Evolutionary conservation across 2,888 invertebrate species (phyloP), one percentile per base, ranked within the genome.

Genomic region (Eupithecia subumbrata): DNA sequence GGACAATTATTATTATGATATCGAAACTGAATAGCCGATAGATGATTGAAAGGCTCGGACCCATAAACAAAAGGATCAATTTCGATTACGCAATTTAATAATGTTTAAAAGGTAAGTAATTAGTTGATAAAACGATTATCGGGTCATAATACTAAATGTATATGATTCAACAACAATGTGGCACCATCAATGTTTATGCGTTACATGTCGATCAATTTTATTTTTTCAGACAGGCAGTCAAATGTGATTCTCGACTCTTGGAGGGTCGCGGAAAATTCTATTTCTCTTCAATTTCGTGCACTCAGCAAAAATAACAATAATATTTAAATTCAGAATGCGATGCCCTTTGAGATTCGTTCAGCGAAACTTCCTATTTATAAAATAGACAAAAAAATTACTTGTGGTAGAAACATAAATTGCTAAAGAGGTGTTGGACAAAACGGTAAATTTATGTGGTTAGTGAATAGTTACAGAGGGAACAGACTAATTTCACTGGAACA

Each of bases 1-100:
- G 95, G 92, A 92, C 94, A 95, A 95, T 95, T 95, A 95, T 93
- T 94, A 92, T 93, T 94, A 92, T 94, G 92, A 94, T 94, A 92
- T 89, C 91, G 91, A 92, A 91, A 91, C 93, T 91, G 91, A 93
- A 93, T 94, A 92, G 91, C 88, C 91, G 92, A 93, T 94, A 94
- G 94, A 94, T 93, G 94, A 94, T 94, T 94, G 94, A 94, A 94
- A 94, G 94, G 94, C 94, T 94, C 93, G 89, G 89, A 91, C 90
- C 91, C 92, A 94, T 94, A 94, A 93, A 93, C 94, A 94, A 94
- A 94, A 93, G 94, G 91, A 92, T 92, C 92, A 88, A 92, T 92
- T 92, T 91, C 86, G 92, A 91, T 94, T 92, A 93, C 91, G 91
- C 91, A 91, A 93, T 92, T 92, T 94, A 92, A 92, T 90, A 88